Evolutionary conservation across 1,140 invertebrate species (phyloP).

Genomic region (Papilio dardanus): DNA sequence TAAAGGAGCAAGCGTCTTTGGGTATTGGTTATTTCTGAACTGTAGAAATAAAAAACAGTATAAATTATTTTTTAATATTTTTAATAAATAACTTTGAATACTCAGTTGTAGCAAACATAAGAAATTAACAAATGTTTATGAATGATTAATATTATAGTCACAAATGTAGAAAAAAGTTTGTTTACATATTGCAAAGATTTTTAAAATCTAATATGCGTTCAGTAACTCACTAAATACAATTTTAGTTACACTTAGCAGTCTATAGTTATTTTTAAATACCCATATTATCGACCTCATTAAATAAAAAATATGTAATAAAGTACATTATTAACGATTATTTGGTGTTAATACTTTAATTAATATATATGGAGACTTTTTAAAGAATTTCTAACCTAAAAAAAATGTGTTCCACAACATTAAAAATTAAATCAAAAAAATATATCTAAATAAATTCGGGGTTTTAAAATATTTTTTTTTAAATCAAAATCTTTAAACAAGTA

Average conservation of each 20-base stretch:
- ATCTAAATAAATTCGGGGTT: not conserved
- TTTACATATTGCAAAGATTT: conserved; percentile 16
- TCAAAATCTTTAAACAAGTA: not conserved
- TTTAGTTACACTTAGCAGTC: not conserved
- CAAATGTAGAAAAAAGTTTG: not conserved
- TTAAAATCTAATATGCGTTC: not conserved
- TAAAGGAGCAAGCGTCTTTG: too few species aligned
- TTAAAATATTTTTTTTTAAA: not conserved
- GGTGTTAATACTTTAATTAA: too few species aligned
- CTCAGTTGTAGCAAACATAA: conserved; percentile 9
- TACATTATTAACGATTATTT: not conserved
- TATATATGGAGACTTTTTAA: too few species aligned
- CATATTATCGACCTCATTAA: not conserved
- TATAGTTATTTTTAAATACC: not conserved
- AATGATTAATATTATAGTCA: not conserved
- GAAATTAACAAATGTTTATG: conserved; percentile 13
- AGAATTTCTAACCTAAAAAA: not conserved
- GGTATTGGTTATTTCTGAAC: too few species aligned
- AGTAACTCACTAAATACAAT: not conserved
- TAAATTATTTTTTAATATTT: not conserved
- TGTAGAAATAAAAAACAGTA: not conserved
- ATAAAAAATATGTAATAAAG: not conserved
- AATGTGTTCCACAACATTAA: not conserved
- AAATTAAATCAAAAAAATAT: not conserved
- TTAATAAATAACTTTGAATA: conserved; percentile 19